Base-by-base conservation (phyloP, 2,888 invertebrate genomes). In the Baronia brevicornis region DNA sequence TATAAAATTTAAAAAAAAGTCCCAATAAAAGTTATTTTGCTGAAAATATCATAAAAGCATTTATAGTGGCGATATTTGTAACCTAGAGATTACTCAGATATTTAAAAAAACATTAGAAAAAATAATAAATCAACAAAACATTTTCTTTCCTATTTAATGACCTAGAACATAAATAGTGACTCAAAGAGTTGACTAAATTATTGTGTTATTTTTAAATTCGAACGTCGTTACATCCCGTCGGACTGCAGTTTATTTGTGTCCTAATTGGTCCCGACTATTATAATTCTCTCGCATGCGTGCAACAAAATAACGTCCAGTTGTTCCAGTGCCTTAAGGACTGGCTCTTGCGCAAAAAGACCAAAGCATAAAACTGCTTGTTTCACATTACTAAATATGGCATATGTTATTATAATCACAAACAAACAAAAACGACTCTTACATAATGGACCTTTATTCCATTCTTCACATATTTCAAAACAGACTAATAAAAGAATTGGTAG, bases 211-310 rank as follows among this genome's bases (percentile, higher is more conserved):
- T 33, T 25, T 12, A 25, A 11, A 8, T 7, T 22, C 12, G 2
- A 27, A n/a, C n/a, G 22, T 23, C 26, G 11, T 27, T 31, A 28
- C 22, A 36, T 18, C 18, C 14, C 36, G 31, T 23, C 28, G 30
- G 30, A 31, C 27, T 27, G 13, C 10, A 27, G 31, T 36, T 36
- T 36, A 36, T 36, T 36, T 36, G 27, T 27, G 31, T 30, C 30
- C 31, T 36, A 36, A 36, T 36, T 36, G 36, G 30, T 31, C 8
- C 13, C 4, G 22, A 27, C 31, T 31, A 36, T 31, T 27, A 36
- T 36, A 36, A 23, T 36, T 36, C 27, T 23, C 22, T 20, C 14
- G 27, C 30, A 27, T 23, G 36, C 36, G 23, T 27, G 36, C 36
- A 36, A 36, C 26, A 22, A 15, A 34, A 28, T 34, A 20, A 30